phyloP scores from a whole-genome alignment of 2,888 invertebrate genomes.

The Tolmerus cingulatus region DNA sequence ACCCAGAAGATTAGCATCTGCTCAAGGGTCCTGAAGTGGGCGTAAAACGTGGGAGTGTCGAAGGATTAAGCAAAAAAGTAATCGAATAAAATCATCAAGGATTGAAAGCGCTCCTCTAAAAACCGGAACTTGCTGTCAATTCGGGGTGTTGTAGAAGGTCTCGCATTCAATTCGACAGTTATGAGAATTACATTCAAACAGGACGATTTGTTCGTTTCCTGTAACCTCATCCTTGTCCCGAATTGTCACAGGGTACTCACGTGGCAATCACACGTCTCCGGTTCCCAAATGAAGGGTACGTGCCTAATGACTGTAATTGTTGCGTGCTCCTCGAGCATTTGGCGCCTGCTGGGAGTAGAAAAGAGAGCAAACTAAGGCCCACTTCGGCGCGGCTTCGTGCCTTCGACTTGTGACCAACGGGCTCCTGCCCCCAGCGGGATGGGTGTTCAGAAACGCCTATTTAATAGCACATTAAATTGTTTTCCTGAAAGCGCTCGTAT shows the following conservation, averaged over 20 bases:
- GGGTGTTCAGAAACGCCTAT: slow-evolving; percentile 21
- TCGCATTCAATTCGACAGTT: slow-evolving; percentile 4
- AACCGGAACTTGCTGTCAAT: slow-evolving; percentile 46
- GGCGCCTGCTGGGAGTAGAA: slow-evolving; percentile 21
- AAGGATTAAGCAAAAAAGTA: slow-evolving; percentile 46
- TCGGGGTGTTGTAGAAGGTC: slow-evolving; percentile 38
- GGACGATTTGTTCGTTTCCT: slow-evolving; percentile 37
- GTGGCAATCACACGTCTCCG: slow-evolving; percentile 36
- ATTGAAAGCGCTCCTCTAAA: slow-evolving; percentile 34
- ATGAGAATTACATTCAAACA: slow-evolving; percentile 30
- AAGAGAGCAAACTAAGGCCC: slow-evolving; percentile 28
- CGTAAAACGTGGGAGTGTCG: slow-evolving; percentile 48
- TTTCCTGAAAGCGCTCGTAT: neutral
- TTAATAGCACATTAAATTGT: slow-evolving; percentile 25
- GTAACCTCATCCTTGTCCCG: neutral
- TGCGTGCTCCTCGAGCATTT: slow-evolving; percentile 21
- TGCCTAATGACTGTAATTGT: slow-evolving; percentile 23
- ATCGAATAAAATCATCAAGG: slow-evolving; percentile 36
- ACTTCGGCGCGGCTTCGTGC: neutral
- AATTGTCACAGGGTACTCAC: slow-evolving; percentile 20
- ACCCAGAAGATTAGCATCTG: slow-evolving; percentile 46
- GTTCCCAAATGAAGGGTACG: neutral
- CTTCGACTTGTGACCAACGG: neutral
- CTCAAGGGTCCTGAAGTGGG: slow-evolving; percentile 43
- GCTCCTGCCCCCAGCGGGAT: neutral